Evolutionary conservation across 35 echinoderm and acorn worm species (phyloP).

Genomic region (Heliocidaris tuberculata): DNA sequence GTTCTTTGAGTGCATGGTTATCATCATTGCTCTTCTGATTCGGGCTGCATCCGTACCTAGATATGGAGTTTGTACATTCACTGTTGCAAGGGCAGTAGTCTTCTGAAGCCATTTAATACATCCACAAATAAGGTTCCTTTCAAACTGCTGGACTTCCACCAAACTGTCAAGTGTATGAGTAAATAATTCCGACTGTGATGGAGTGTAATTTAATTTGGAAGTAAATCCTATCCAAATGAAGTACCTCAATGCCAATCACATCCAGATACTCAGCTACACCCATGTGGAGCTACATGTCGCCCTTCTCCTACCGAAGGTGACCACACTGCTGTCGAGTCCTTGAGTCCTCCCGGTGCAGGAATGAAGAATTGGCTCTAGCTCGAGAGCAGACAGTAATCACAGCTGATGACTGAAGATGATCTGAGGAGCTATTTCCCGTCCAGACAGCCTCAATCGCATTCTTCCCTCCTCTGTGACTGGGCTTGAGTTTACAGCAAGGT

Average conservation of each 20-base stretch:
- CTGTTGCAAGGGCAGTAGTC: conserved; percentile 23
- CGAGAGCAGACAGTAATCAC: not conserved
- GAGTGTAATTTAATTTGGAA: not conserved
- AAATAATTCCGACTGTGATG: not conserved
- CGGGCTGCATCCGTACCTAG: not conserved
- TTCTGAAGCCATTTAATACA: conserved; percentile 37
- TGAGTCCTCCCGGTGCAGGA: too few species aligned
- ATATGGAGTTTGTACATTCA: not conserved
- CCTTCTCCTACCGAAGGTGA: not conserved
- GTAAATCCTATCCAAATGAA: not conserved
- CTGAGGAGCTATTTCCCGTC: not conserved
- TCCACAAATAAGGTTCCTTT: not conserved
- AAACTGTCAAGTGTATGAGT: not conserved
- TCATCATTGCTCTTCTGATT: not conserved
- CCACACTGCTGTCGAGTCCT: too few species aligned
- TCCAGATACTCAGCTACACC: not conserved
- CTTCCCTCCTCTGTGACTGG: not conserved
- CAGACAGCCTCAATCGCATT: not conserved
- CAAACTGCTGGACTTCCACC: not conserved
- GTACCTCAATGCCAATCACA: not conserved
- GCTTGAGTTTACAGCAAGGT: not conserved
- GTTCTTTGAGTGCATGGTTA: conserved; percentile 28
- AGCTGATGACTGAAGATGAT: not conserved
- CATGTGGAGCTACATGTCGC: not conserved
- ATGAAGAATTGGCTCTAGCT: not conserved